These are phyloP conservation scores for Zoroaster sp. DNA, from an alignment of 53 echinoderm and acorn worm genomes.

Conservation along the genomic window DNA sequence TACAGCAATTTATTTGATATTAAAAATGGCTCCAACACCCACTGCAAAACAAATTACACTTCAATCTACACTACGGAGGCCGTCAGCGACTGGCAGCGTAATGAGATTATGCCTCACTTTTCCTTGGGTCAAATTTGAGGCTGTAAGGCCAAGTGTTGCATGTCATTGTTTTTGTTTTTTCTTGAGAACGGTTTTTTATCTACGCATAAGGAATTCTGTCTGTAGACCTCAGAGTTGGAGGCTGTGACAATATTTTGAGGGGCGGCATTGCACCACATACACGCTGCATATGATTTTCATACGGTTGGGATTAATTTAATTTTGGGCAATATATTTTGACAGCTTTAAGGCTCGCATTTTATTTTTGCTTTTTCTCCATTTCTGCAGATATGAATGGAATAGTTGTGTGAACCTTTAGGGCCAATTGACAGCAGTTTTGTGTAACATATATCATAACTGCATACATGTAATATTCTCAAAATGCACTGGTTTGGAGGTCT, in stretches of 20 bases:
- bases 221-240: not conserved
- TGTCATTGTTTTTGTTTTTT: not conserved
- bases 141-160: conserved; percentile 14
- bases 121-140: not conserved
- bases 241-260: conserved; percentile 11
- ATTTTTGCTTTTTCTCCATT: not conserved
- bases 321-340: conserved; percentile 37
- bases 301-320: not conserved
- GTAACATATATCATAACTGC: not conserved
- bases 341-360: not conserved
- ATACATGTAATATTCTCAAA: too few species aligned
- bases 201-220: not conserved
- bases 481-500: too few species aligned
- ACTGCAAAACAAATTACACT: conserved; percentile 27
- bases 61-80: conserved; percentile 17
- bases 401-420: not conserved
- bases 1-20: conserved; percentile 42
- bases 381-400: not conserved
- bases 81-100: not conserved
- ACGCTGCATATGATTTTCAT: not conserved
- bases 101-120: conserved; percentile 19
- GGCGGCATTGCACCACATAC: not conserved
- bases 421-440: not conserved
- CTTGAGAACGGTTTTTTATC: not conserved
- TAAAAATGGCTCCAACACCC: conserved; percentile 11